Conservation (phyloP, 2,797 vertebrate species). For the Apogon talboti region DNA sequence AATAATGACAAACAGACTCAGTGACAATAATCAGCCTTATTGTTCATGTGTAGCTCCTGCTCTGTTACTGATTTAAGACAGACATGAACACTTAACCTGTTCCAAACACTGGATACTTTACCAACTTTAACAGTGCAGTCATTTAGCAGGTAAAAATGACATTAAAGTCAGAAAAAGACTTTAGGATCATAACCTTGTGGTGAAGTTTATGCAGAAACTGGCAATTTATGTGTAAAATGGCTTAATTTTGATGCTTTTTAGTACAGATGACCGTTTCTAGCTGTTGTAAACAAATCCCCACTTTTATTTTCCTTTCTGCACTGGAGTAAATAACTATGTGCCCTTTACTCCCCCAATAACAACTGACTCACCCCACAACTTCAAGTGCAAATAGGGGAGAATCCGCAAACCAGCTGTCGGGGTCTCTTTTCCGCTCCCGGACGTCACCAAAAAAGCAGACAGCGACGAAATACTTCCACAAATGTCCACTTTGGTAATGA, state of each 20-base stretch:
- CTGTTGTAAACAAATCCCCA: neutral
- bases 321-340: neutral
- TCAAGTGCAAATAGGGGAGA: constrained; percentile 49
- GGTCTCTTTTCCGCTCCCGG: constrained; percentile 52
- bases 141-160: too few relatives aligned
- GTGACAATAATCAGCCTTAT: neutral
- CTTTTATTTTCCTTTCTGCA: neutral
- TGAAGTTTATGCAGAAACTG: too few relatives aligned
- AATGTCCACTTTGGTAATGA: neutral
- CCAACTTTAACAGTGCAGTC: too few relatives aligned
- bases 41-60: too few relatives aligned
- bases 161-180: too few relatives aligned
- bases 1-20: neutral
- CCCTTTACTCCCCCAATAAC: constrained; percentile 34
- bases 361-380: constrained; percentile 75
- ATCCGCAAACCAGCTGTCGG: constrained; percentile 68
- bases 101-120: too few relatives aligned
- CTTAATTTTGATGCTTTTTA: neutral
- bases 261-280: neutral
- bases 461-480: neutral
- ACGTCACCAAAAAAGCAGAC: constrained; percentile 35
- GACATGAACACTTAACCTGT: too few relatives aligned
- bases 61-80: too few relatives aligned
- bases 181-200: too few relatives aligned
- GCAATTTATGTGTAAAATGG: too few relatives aligned